A percentile compares a stretch with the other conserved stretches of the same genome.
These are phyloP conservation scores for Eudyptes chrysolophus DNA, from an alignment of 2,113 vertebrate genomes.

Conservation along the genomic window DNA sequence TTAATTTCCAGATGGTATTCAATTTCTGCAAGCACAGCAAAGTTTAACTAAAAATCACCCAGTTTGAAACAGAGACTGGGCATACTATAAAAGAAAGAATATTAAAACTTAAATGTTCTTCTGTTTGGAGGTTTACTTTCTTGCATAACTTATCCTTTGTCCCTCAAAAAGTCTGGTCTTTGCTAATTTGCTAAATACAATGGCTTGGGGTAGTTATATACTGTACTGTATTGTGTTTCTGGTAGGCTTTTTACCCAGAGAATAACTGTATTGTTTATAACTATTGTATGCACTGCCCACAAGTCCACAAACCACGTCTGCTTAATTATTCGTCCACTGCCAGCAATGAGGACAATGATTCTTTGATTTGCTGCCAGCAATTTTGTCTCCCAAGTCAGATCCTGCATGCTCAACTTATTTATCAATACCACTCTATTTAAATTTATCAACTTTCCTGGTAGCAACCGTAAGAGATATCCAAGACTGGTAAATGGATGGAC, in stretches of 20 bases:
- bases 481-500: neutral
- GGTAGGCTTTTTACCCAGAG: neutral
- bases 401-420: neutral
- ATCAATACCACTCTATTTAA: neutral
- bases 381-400: constrained; percentile 8
- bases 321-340: constrained; percentile 54
- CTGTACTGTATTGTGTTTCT: constrained; percentile 5
- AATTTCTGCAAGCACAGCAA: neutral
- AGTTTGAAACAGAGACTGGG: neutral
- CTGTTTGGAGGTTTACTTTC: constrained; percentile 5
- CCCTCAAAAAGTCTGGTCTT: neutral
- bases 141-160: constrained; percentile 20
- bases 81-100: neutral
- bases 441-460: neutral
- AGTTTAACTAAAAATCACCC: constrained; percentile 36
- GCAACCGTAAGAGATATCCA: neutral
- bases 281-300: constrained; percentile 36
- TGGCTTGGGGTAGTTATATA: constrained; percentile 34
- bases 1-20: constrained; percentile 29
- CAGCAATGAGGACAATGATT: constrained; percentile 47
- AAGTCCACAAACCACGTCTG: constrained; percentile 46
- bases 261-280: constrained; percentile 37
- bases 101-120: neutral
- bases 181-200: constrained; percentile 29
- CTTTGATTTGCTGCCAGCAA: constrained; percentile 38